Evolutionary conservation across 2,113 vertebrate genomes (phyloP).

Genomic region (Oncorhynchus masou): DNA sequence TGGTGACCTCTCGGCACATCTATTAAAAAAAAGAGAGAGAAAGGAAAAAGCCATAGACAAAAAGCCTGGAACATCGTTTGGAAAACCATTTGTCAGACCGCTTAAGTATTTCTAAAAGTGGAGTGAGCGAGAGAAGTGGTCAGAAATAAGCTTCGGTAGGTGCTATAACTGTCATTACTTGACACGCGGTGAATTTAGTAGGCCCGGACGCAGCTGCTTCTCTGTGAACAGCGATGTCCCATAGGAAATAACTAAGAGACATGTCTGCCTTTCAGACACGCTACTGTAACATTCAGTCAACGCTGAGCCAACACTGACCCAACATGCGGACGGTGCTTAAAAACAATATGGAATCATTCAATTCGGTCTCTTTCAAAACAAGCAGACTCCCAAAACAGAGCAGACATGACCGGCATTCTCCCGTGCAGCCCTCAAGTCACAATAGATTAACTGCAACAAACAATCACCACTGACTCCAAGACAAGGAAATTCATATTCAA

Average conservation of each 20-base stretch:
- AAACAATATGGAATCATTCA: not conserved
- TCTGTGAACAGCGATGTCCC: constrained; percentile 8
- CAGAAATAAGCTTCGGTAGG: constrained; percentile 57
- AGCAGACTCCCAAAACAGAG: constrained; percentile 5
- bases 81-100: constrained; percentile 66
- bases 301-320: not conserved
- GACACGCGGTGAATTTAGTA: constrained; percentile 77
- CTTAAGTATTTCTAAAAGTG: constrained; percentile 42
- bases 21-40: constrained; percentile 50
- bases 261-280: not conserved
- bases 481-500: too few species aligned
- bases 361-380: not conserved
- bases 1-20: constrained; percentile 63
- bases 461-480: not conserved
- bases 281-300: not conserved
- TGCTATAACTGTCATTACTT: constrained; percentile 75
- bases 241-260: constrained; percentile 16
- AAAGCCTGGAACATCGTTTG: constrained; percentile 60
- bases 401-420: not conserved
- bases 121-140: not conserved
- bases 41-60: constrained; percentile 30
- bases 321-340: not conserved
- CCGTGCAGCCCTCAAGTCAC: not conserved
- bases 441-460: constrained; percentile 15
- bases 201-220: constrained; percentile 75